These are phyloP conservation scores for Syrista parreyssii DNA, from an alignment of 2,888 invertebrate species.

Conservation along the genomic window DNA sequence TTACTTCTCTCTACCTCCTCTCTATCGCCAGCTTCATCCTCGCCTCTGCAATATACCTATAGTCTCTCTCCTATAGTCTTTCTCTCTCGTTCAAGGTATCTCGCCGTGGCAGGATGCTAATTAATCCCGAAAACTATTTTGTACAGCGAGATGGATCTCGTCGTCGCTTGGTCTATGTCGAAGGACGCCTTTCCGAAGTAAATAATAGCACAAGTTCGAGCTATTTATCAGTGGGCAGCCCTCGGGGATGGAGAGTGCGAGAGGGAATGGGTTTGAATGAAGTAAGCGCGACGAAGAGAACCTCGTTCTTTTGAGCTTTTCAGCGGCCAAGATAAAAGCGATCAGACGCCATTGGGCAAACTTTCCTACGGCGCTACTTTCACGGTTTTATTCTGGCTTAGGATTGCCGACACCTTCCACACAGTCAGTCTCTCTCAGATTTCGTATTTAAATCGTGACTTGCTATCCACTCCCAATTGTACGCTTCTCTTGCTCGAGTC, in stretches of 20 bases:
- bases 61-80: background rate
- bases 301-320: slow-evolving; percentile 4
- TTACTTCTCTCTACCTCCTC: background rate
- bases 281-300: background rate
- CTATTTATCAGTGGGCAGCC: slow-evolving; percentile 3
- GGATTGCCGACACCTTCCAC: background rate
- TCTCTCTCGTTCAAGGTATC: background rate
- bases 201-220: slow-evolving; percentile 4
- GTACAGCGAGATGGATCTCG: background rate
- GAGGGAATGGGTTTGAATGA: background rate
- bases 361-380: slow-evolving; percentile 19
- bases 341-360: slow-evolving; percentile 12
- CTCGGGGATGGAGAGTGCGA: background rate
- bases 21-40: background rate
- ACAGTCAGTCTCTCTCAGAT: background rate
- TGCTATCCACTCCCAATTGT: background rate
- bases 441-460: background rate
- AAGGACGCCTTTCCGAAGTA: background rate
- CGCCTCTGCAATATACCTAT: background rate
- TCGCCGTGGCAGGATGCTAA: background rate
- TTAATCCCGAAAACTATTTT: slow-evolving; percentile 6
- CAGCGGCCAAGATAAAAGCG: slow-evolving; percentile 15
- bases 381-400: background rate
- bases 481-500: background rate
- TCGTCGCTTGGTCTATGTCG: slow-evolving; percentile 1